A percentile compares a stretch with the other conserved stretches of the same genome.
These are phyloP conservation scores for Platycnemis pennipes DNA, from an alignment of 2,888 invertebrate genomes.

Conservation along the genomic window DNA sequence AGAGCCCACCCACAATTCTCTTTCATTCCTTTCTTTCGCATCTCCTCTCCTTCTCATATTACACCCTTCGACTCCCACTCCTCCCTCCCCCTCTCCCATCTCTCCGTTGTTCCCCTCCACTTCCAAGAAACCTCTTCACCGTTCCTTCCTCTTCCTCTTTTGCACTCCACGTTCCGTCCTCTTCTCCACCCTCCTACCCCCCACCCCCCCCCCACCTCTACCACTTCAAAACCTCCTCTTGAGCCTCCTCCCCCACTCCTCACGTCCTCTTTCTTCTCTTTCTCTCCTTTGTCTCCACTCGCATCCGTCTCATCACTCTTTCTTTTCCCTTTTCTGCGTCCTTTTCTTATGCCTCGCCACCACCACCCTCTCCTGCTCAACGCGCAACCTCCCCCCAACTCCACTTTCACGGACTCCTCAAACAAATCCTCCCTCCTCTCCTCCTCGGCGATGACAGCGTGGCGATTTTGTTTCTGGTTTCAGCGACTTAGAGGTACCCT, in stretches of 20 bases:
- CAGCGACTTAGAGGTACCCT: neutral
- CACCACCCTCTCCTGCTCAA: neutral
- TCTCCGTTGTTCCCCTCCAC: neutral
- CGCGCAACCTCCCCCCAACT: neutral
- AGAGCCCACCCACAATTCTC: neutral
- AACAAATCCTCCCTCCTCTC: neutral
- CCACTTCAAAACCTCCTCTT: neutral
- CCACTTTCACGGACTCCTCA: too few relatives aligned
- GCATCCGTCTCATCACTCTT: neutral
- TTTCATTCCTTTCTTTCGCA: neutral
- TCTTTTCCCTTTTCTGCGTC: neutral
- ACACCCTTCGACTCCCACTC: neutral
- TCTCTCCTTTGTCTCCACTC: neutral
- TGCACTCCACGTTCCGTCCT: neutral
- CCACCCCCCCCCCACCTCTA: neutral
- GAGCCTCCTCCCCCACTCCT: neutral
- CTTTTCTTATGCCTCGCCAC: neutral
- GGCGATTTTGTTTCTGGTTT: slow-evolving; percentile 35
- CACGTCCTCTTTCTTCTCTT: neutral
- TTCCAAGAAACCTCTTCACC: neutral
- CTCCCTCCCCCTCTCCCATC: neutral
- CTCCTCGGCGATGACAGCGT: neutral
- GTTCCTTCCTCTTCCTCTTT: neutral
- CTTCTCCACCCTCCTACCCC: neutral
- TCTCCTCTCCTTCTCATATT: neutral